Evolutionary conservation across 2,888 invertebrate species (phyloP).

Genomic region (Prostheceraeus crozeri): DNA sequence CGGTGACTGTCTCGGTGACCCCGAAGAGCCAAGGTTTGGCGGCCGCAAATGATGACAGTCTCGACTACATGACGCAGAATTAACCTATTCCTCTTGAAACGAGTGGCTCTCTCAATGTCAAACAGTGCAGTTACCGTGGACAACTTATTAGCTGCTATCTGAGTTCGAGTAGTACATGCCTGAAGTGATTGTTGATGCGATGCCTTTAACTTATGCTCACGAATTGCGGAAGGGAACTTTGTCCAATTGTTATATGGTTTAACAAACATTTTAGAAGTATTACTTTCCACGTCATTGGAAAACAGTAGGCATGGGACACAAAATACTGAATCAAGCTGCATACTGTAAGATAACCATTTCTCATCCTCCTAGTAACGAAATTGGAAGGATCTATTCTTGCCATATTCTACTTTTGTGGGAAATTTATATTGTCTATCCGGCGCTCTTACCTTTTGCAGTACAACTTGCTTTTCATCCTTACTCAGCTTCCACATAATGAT

Average conservation of each 20-base stretch:
- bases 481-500: no score
- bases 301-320: background rate
- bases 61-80: conserved; percentile 8
- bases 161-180: no score
- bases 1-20: conserved; percentile 1
- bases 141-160: background rate
- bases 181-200: background rate
- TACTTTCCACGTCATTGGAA: background rate
- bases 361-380: conserved; percentile 1
- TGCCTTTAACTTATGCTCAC: conserved; percentile 1
- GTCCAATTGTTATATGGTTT: background rate
- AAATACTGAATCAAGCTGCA: background rate
- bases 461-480: no score
- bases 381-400: conserved; percentile 1
- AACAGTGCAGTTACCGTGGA: background rate
- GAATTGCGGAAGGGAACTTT: background rate
- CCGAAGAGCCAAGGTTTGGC: background rate
- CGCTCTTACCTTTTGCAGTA: no score
- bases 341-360: conserved; percentile 4
- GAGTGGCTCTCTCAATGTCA: background rate
- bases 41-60: background rate
- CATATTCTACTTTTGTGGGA: background rate
- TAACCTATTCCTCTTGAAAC: conserved; percentile 1
- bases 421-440: no score
- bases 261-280: no score